Conservation (phyloP, 2,797 vertebrate species). For the Acropternis orthonyx region DNA sequence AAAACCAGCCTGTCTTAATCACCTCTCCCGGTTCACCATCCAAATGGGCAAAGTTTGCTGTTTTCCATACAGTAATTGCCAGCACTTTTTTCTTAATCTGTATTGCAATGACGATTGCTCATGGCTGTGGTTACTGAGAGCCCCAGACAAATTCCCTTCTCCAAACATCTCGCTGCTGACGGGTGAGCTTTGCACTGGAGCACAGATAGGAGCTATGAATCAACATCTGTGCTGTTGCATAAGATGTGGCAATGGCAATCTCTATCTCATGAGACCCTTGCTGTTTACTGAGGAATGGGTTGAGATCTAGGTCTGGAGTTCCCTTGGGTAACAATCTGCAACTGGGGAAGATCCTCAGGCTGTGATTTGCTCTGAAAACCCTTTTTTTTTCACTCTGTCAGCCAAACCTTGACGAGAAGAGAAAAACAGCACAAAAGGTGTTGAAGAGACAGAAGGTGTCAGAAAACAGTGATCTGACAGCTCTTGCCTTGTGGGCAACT, state of each 20-base stretch:
- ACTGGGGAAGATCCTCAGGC: conserved; percentile 42
- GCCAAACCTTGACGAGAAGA: conserved; percentile 20
- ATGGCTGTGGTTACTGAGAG: background rate
- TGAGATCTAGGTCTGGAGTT: conserved; percentile 58
- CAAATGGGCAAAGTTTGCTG: background rate
- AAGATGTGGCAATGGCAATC: conserved; percentile 42
- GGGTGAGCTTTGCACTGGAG: conserved; percentile 41
- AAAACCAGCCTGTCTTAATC: background rate
- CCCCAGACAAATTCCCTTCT: conserved; percentile 31
- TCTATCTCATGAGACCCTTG: conserved; percentile 22
- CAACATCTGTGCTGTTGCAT: conserved; percentile 56
- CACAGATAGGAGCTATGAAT: conserved; percentile 26
- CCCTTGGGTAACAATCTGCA: conserved; percentile 51
- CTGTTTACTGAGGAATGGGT: conserved; percentile 54
- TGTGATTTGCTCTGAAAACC: conserved; percentile 55
- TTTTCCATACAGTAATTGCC: background rate
- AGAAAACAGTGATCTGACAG: conserved; percentile 65
- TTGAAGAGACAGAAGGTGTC: conserved; percentile 60
- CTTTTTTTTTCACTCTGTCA: conserved; percentile 58
- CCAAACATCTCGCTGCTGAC: conserved; percentile 19
- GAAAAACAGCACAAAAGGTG: conserved; percentile 62
- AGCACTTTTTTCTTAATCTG: background rate
- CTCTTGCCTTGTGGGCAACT: conserved; percentile 58
- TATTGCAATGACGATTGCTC: background rate
- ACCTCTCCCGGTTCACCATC: background rate